A percentile compares a stretch with the other conserved stretches of the same genome.
phyloP scores from a whole-genome alignment of 1,140 invertebrate species.

The Liolophura sinensis region DNA sequence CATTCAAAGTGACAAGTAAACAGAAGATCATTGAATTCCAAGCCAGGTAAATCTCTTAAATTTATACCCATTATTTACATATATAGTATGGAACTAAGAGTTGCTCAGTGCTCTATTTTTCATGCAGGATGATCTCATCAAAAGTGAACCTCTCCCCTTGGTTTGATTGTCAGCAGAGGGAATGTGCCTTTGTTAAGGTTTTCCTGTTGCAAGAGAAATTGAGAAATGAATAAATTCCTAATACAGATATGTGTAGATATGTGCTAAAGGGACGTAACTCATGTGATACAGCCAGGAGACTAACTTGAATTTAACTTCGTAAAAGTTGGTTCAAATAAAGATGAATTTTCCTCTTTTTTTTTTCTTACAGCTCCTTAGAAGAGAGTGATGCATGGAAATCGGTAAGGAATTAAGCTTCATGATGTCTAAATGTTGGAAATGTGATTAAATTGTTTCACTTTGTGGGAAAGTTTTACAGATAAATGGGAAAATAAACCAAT shows the following conservation, averaged over 20 bases:
- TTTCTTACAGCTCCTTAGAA: slow-evolving; percentile 9
- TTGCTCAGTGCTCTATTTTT: not conserved
- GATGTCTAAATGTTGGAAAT: not conserved
- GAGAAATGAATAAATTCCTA: no score
- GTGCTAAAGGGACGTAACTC: no score
- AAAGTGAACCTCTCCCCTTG: not conserved
- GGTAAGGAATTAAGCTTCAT: not conserved
- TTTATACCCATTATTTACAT: not conserved
- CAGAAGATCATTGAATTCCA: slow-evolving; percentile 65
- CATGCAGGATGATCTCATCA: not conserved
- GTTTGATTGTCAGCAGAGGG: not conserved
- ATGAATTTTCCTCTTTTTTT: slow-evolving; percentile 4
- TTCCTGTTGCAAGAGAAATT: no score
- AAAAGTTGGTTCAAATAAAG: no score
- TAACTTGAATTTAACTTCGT: not conserved
- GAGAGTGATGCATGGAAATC: slow-evolving; percentile 14
- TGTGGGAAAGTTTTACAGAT: not conserved
- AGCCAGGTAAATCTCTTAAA: slow-evolving; percentile 59
- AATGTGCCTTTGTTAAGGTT: no score
- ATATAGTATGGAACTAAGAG: not conserved
- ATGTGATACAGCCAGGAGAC: no score
- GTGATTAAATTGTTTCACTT: not conserved
- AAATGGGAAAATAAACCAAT: no score
- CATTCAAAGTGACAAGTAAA: slow-evolving; percentile 66
- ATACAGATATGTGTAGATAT: no score